These are phyloP conservation scores for Lepus timidus DNA, from an alignment of 2,113 vertebrate genomes.

Conservation along the genomic window DNA sequence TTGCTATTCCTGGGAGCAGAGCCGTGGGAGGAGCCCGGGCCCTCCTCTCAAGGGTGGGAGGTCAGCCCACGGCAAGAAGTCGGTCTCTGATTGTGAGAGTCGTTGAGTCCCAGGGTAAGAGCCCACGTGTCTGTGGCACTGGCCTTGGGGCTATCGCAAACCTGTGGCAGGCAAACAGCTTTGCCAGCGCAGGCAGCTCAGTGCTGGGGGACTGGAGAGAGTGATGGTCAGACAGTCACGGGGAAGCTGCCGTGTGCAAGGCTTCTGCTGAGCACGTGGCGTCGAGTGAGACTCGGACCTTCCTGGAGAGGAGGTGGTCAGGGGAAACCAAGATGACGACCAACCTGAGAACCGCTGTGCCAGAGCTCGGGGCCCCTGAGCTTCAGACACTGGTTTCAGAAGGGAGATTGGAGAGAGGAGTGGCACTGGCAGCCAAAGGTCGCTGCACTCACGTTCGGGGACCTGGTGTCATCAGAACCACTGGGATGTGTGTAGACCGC, in stretches of 20 bases:
- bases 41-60: background rate
- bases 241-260: background rate
- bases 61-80: slow-evolving; percentile 5
- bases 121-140: background rate
- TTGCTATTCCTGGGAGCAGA: background rate
- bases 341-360: background rate
- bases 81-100: background rate
- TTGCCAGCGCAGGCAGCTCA: background rate
- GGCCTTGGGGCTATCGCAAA: background rate
- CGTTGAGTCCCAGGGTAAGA: background rate
- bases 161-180: background rate
- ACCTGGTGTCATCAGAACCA: background rate
- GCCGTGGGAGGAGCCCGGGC: background rate
- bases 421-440: background rate
- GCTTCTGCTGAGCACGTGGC: background rate
- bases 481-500: background rate
- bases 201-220: background rate
- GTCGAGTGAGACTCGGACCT: background rate
- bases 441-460: background rate
- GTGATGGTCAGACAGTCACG: slow-evolving; percentile 8
- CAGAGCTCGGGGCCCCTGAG: background rate
- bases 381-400: background rate
- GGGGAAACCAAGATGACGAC: background rate
- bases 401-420: background rate
- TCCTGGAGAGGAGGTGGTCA: background rate